phyloP scores from a whole-genome alignment of 2,888 invertebrate species.

The Byasa hedistus region DNA sequence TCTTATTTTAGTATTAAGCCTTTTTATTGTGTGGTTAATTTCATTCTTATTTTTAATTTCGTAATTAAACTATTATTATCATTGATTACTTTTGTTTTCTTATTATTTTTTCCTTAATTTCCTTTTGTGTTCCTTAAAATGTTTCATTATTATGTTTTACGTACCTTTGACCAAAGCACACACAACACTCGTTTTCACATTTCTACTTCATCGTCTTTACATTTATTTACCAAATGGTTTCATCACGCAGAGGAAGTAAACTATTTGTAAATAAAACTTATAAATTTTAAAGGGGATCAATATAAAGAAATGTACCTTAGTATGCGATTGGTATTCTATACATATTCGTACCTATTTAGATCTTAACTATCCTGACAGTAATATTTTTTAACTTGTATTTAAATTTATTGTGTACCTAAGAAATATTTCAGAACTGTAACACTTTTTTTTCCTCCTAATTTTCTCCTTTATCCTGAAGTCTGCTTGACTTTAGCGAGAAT shows the following conservation, averaged over 20 bases:
- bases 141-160: conserved; percentile 48
- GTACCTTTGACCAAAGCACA: conserved; percentile 1
- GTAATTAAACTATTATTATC: conserved; percentile 78
- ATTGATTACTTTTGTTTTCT: conserved; percentile 69
- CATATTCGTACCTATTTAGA: conserved; percentile 71
- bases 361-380: conserved; percentile 66
- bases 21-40: conserved; percentile 77
- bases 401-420: conserved; percentile 45
- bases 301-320: conserved; percentile 76
- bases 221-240: conserved; percentile 45
- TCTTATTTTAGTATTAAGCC: conserved; percentile 74
- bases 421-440: conserved; percentile 54
- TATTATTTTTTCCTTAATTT: conserved; percentile 59
- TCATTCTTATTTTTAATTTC: conserved; percentile 78
- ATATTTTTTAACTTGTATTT: conserved; percentile 44
- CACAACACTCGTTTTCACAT: background rate
- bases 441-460: conserved; percentile 54
- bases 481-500: conserved; percentile 49
- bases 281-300: conserved; percentile 78
- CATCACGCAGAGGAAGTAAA: conserved; percentile 54
- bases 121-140: conserved; percentile 53
- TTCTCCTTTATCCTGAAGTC: conserved; percentile 44
- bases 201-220: conserved; percentile 30
- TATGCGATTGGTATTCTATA: conserved; percentile 78
- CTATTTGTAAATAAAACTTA: conserved; percentile 77